Evolutionary conservation across 2,888 invertebrate species (phyloP).

Genomic region (Philonicus albiceps): DNA sequence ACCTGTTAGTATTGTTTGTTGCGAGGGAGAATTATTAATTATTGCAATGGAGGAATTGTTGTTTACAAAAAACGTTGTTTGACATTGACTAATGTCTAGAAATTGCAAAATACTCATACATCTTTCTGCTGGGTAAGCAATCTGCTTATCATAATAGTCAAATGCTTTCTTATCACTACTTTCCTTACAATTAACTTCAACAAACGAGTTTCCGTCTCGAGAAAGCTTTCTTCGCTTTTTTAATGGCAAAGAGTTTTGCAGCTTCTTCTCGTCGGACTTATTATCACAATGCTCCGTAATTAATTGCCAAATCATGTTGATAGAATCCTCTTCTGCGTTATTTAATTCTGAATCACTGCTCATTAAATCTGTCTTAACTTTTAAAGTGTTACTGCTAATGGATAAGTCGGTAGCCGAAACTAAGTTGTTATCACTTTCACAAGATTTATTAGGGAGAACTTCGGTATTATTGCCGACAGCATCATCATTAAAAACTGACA

Average conservation of each 20-base stretch:
- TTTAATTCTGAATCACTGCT: background rate
- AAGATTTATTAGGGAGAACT: slow-evolving; percentile 35
- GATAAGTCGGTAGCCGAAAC: slow-evolving; percentile 29
- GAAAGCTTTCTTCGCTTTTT: slow-evolving; percentile 45
- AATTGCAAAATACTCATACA: slow-evolving; percentile 31
- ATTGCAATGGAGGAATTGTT: slow-evolving; percentile 41
- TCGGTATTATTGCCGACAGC: slow-evolving; percentile 38
- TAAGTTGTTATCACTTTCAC: slow-evolving; percentile 50
- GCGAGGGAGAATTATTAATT: slow-evolving; percentile 48
- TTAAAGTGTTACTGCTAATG: slow-evolving; percentile 34
- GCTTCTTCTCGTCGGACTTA: slow-evolving; percentile 37
- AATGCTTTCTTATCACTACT: slow-evolving; percentile 18
- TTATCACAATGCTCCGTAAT: slow-evolving; percentile 18
- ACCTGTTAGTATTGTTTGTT: slow-evolving; percentile 44
- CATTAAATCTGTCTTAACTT: slow-evolving; percentile 45
- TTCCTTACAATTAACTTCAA: background rate
- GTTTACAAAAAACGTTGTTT: slow-evolving; percentile 11
- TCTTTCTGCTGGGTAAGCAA: slow-evolving; percentile 18
- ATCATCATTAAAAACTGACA: slow-evolving; percentile 40
- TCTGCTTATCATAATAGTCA: slow-evolving; percentile 23
- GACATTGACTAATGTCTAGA: background rate
- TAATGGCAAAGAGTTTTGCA: slow-evolving; percentile 47
- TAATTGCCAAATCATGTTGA: slow-evolving; percentile 20
- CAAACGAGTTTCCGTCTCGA: background rate
- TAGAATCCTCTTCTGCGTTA: slow-evolving; percentile 27